Conservation (phyloP, 2,888 invertebrate genomes). For the Magallana nippona region DNA sequence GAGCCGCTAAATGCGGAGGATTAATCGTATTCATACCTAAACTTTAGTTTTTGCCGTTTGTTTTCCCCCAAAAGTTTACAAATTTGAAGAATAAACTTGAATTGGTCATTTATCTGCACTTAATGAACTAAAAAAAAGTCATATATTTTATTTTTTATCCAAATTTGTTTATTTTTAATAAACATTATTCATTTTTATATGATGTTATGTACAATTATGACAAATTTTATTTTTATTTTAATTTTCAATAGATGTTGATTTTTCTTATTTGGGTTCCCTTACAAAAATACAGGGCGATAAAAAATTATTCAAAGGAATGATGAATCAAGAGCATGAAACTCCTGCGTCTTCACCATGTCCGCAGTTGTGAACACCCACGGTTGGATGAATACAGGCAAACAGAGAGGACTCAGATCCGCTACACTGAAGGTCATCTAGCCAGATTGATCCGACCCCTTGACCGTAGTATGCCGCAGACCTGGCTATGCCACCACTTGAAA, state of each 20-base stretch:
- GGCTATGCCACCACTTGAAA: background rate
- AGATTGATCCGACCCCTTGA: constrained; percentile 37
- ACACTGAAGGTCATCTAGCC: constrained; percentile 54
- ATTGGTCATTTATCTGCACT: too few relatives aligned
- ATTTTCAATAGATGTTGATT: background rate
- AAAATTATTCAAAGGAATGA: background rate
- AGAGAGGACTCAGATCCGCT: constrained; percentile 49
- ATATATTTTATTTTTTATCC: too few relatives aligned
- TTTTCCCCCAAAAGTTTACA: too few relatives aligned
- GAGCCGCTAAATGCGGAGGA: too few relatives aligned
- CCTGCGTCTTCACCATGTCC: constrained; percentile 55
- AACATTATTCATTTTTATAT: too few relatives aligned
- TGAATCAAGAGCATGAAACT: constrained; percentile 39
- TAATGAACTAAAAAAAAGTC: too few relatives aligned
- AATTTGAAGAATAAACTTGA: too few relatives aligned
- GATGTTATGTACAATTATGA: too few relatives aligned
- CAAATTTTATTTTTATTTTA: too few relatives aligned
- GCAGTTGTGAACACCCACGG: constrained; percentile 50
- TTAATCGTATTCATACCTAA: background rate
- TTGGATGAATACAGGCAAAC: constrained; percentile 46
- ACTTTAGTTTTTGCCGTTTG: too few relatives aligned
- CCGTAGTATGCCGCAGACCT: constrained; percentile 29
- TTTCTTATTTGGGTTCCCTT: background rate
- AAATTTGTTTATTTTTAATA: too few relatives aligned
- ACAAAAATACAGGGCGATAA: background rate